Evolutionary conservation across 2,113 vertebrate genomes (phyloP).

Genomic region (Ploceus nigricollis): DNA sequence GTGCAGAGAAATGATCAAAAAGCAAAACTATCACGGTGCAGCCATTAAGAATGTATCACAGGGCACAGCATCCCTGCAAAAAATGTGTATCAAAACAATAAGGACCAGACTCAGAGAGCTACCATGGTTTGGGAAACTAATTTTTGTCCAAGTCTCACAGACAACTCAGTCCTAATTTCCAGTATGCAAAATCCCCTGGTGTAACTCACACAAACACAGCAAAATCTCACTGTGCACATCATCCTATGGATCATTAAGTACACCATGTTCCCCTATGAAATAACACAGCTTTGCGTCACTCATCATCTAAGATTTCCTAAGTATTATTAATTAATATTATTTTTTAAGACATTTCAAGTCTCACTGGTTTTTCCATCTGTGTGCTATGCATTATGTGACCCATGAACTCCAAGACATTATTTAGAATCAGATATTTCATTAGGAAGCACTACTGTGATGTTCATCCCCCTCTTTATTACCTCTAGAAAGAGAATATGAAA

Average conservation of each 20-base stretch:
- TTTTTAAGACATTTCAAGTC: neutral
- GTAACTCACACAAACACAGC: neutral
- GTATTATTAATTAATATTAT: constrained; percentile 49
- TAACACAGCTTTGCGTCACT: neutral
- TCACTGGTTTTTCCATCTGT: neutral
- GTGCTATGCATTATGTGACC: neutral
- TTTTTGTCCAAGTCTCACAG: neutral
- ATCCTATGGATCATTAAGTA: neutral
- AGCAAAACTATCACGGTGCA: neutral
- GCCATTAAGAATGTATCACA: neutral
- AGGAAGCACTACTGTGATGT: neutral
- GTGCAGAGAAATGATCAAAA: neutral
- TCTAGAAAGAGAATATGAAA: constrained; percentile 64
- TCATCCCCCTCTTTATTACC: neutral
- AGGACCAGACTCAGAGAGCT: neutral
- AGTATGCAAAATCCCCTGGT: neutral
- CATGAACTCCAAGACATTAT: neutral
- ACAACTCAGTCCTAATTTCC: neutral
- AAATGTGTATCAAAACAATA: neutral
- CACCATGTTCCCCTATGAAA: neutral
- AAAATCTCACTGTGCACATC: neutral
- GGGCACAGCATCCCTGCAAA: neutral
- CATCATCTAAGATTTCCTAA: neutral
- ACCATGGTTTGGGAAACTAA: neutral
- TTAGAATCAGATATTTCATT: constrained; percentile 41